phyloP scores from a whole-genome alignment of 1,140 invertebrate genomes.

The Drosophila pandora region DNA sequence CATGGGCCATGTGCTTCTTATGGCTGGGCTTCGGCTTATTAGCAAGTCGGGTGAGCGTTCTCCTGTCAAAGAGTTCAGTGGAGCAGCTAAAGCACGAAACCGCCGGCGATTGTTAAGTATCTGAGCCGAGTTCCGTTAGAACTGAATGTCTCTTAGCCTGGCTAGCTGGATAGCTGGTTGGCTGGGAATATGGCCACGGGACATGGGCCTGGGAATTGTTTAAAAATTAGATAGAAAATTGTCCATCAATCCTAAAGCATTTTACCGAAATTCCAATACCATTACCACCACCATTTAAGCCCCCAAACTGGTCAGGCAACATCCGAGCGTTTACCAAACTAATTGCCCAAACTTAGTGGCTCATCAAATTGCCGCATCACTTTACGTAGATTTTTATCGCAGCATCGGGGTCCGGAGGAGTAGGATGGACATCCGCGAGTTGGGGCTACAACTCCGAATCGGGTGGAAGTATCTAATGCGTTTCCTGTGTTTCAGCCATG shows the following conservation, averaged over 20 bases:
- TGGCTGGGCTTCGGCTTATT: constrained; percentile 46
- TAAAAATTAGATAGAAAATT: constrained; percentile 27
- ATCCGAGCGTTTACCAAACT: constrained; percentile 58
- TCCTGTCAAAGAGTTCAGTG: constrained; percentile 58
- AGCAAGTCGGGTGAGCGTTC: constrained; percentile 36
- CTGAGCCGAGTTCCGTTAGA: constrained; percentile 32
- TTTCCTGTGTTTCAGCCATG: constrained; percentile 74
- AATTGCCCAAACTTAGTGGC: constrained; percentile 77
- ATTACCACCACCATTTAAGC: background rate
- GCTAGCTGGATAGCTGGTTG: background rate
- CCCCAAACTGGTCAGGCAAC: constrained; percentile 4
- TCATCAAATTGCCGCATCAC: constrained; percentile 80
- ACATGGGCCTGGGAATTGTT: constrained; percentile 37
- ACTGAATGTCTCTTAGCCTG: constrained; percentile 16
- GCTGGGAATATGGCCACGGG: constrained; percentile 15
- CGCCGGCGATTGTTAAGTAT: constrained; percentile 26
- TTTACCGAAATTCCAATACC: background rate
- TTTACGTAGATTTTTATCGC: constrained; percentile 77
- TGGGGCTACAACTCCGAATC: constrained; percentile 14
- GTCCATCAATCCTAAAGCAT: constrained; percentile 11
- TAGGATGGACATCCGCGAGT: background rate
- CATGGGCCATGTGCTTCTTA: constrained; percentile 37
- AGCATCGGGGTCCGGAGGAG: constrained; percentile 23
- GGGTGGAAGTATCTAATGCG: constrained; percentile 68
- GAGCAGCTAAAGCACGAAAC: constrained; percentile 43